A percentile compares a stretch with the other conserved stretches of the same genome.
These are phyloP conservation scores for Catalaphyllia jardinei DNA, from an alignment of 64 coral and sea anemone species.

Conservation along the genomic window DNA sequence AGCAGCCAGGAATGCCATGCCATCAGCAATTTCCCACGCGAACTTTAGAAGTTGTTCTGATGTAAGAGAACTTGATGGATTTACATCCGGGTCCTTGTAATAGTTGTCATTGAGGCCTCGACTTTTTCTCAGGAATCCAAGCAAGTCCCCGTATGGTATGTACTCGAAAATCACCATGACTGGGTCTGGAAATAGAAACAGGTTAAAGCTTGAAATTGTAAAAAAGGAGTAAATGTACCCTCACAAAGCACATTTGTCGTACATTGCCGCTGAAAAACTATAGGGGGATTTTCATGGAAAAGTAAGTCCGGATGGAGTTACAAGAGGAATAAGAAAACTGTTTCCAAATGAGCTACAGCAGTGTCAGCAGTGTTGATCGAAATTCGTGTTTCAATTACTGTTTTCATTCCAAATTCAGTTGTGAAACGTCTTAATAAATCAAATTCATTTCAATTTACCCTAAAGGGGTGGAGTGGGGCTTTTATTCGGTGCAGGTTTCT, in stretches of 20 bases:
- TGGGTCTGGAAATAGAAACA: conserved; percentile 24
- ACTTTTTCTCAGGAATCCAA: conserved; percentile 52
- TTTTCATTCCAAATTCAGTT: too few relatives aligned
- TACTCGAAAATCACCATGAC: conserved; percentile 62
- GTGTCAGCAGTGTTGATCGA: too few relatives aligned
- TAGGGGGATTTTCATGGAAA: too few relatives aligned
- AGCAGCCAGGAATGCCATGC: conserved; percentile 42
- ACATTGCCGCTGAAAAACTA: too few relatives aligned
- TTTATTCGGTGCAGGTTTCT: too few relatives aligned
- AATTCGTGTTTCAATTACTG: too few relatives aligned
- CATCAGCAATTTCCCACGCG: conserved; percentile 68
- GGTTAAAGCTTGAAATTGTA: background rate
- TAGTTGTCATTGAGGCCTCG: conserved; percentile 63
- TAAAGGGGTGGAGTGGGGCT: too few relatives aligned
- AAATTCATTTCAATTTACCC: too few relatives aligned
- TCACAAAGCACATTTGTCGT: background rate
- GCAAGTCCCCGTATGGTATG: conserved; percentile 61
- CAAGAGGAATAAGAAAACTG: too few relatives aligned
- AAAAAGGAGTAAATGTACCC: background rate
- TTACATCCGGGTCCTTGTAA: conserved; percentile 48
- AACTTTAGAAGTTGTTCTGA: conserved; percentile 54
- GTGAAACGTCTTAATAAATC: too few relatives aligned
- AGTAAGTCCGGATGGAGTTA: too few relatives aligned
- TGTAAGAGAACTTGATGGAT: conserved; percentile 39
- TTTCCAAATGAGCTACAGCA: too few relatives aligned